phyloP scores from a whole-genome alignment of 37 sponge, comb jelly and placozoan genomes.

The Dysidea cf. avara region DNA sequence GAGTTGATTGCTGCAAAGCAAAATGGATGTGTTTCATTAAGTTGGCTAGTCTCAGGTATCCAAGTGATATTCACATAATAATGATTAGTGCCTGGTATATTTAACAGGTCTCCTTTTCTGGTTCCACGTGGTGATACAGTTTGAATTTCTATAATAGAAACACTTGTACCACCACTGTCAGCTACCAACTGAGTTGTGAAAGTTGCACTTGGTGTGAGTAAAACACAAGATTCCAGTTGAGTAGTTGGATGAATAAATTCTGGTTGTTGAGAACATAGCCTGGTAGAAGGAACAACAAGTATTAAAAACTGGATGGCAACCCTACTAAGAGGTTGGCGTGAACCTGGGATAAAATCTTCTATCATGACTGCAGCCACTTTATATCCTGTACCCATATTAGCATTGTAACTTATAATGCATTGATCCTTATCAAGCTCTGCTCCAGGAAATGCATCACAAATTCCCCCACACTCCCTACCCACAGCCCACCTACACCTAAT shows the following conservation, averaged over 20 bases:
- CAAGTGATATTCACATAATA: slow-evolving; percentile 31
- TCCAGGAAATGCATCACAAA: slow-evolving; percentile 46
- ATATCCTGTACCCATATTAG: slow-evolving; percentile 10
- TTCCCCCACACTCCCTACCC: slow-evolving; percentile 46
- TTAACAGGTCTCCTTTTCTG: not conserved
- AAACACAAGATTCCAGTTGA: slow-evolving; percentile 16
- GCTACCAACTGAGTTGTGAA: slow-evolving; percentile 25
- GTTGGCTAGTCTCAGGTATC: slow-evolving; percentile 10
- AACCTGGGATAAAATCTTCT: slow-evolving; percentile 19
- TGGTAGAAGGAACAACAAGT: slow-evolving; percentile 3
- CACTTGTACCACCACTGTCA: slow-evolving; percentile 4
- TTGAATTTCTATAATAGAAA: slow-evolving; percentile 29
- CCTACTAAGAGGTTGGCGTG: slow-evolving; percentile 21
- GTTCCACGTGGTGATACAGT: slow-evolving; percentile 22
- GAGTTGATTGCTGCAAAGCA: slow-evolving; percentile 33
- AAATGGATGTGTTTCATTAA: slow-evolving; percentile 27
- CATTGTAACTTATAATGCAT: slow-evolving; percentile 16
- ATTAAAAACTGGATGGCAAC: slow-evolving; percentile 44
- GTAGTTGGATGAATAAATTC: slow-evolving; percentile 13
- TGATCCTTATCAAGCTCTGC: slow-evolving; percentile 19
- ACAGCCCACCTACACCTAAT: too few species aligned
- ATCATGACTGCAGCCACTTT: slow-evolving; percentile 40
- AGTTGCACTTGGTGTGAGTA: slow-evolving; percentile 17
- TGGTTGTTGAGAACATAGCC: slow-evolving; percentile 28
- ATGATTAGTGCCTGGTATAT: not conserved